These are phyloP conservation scores for Aproaerema taeniolella DNA, from an alignment of 2,888 invertebrate species.

Conservation along the genomic window DNA sequence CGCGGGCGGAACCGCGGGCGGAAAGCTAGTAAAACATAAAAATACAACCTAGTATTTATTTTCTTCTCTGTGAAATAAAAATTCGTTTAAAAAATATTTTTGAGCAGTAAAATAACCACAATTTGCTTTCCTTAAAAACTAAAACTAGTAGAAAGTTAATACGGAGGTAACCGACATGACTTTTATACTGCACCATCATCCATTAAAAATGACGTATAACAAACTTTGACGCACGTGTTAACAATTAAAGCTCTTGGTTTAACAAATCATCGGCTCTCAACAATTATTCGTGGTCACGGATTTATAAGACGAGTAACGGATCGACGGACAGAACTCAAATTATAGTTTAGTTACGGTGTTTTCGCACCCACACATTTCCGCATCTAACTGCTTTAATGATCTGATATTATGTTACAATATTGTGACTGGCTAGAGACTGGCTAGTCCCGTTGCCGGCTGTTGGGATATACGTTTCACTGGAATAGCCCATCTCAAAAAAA, in stretches of 20 bases:
- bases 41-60: too few relatives aligned
- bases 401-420: conserved; percentile 69
- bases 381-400: conserved; percentile 65
- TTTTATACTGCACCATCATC: conserved; percentile 18
- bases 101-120: too few relatives aligned
- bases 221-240: conserved; percentile 61
- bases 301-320: conserved; percentile 56
- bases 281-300: conserved; percentile 67
- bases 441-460: conserved; percentile 38
- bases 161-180: neutral
- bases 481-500: too few relatives aligned
- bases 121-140: neutral
- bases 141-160: neutral
- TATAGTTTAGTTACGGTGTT: conserved; percentile 74
- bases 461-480: too few relatives aligned
- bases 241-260: conserved; percentile 62
- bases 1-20: too few relatives aligned
- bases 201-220: conserved; percentile 35
- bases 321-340: conserved; percentile 55
- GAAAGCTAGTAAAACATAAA: too few relatives aligned
- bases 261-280: conserved; percentile 58
- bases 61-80: too few relatives aligned
- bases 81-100: too few relatives aligned
- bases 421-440: conserved; percentile 53
- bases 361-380: conserved; percentile 76